Evolutionary conservation across 2,797 vertebrate species (phyloP).

Genomic region (Leucoraja ocellata): DNA sequence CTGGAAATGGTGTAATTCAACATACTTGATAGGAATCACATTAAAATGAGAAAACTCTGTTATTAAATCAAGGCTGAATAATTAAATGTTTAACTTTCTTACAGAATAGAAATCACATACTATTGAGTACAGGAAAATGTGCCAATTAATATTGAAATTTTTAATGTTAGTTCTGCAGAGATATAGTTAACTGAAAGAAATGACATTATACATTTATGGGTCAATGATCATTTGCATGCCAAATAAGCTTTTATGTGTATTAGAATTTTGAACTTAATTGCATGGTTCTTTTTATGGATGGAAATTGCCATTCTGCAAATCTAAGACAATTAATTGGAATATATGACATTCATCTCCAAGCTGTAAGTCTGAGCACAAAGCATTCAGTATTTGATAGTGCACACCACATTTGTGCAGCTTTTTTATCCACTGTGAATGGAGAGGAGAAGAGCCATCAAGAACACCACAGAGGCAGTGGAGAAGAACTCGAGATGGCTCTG

Average conservation of each 20-base stretch:
- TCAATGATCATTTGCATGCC: background rate
- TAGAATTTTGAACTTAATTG: background rate
- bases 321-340: background rate
- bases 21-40: background rate
- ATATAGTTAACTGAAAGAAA: background rate
- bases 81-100: background rate
- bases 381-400: background rate
- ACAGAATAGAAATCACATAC: background rate
- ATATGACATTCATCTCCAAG: background rate
- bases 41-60: background rate
- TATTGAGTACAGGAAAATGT: background rate
- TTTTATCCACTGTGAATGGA: background rate
- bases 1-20: conserved; percentile 7
- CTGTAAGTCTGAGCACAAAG: background rate
- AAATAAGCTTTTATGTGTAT: background rate
- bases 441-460: no score
- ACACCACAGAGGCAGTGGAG: no score
- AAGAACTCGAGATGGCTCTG: no score
- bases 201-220: background rate
- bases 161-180: background rate
- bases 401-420: background rate
- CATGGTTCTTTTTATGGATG: background rate
- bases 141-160: background rate
- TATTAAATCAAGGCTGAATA: background rate
- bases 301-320: background rate